Percentiles rank a stretch among this genome's conserved stretches.
Conservation (phyloP, 2,113 vertebrate species). For the Petrocephalus zakoni region DNA sequence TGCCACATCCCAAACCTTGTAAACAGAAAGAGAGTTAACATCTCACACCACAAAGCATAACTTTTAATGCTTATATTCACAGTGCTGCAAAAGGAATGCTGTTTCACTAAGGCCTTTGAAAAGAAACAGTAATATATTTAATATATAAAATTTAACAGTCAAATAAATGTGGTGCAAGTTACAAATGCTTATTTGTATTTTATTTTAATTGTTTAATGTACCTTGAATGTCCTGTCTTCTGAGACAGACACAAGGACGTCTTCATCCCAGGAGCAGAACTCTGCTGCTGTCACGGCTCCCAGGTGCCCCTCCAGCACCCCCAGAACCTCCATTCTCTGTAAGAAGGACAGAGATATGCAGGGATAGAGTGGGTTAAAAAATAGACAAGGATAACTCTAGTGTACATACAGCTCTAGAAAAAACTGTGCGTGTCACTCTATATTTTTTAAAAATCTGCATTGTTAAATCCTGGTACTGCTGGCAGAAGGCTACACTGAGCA, state of each 20-base stretch:
- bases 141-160: not conserved
- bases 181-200: not conserved
- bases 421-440: too few species aligned
- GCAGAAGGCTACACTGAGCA: too few species aligned
- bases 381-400: not conserved
- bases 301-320: slow-evolving; percentile 62
- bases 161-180: not conserved
- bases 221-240: slow-evolving; percentile 80
- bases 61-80: not conserved
- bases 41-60: not conserved
- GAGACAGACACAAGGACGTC: slow-evolving; percentile 69
- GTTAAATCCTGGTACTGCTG: too few species aligned
- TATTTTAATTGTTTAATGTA: slow-evolving; percentile 14
- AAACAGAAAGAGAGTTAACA: slow-evolving; percentile 14
- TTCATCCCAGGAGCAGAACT: slow-evolving; percentile 73
- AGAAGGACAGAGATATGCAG: not conserved
- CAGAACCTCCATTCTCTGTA: slow-evolving; percentile 44
- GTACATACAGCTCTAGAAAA: too few species aligned
- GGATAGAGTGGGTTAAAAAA: not conserved
- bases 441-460: too few species aligned
- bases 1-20: slow-evolving; percentile 75
- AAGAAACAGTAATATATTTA: not conserved
- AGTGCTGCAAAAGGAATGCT: not conserved
- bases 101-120: not conserved
- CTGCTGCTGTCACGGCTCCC: slow-evolving; percentile 70